These are phyloP conservation scores for Seira ritae DNA, from an alignment of 2,888 invertebrate species.

Conservation along the genomic window DNA sequence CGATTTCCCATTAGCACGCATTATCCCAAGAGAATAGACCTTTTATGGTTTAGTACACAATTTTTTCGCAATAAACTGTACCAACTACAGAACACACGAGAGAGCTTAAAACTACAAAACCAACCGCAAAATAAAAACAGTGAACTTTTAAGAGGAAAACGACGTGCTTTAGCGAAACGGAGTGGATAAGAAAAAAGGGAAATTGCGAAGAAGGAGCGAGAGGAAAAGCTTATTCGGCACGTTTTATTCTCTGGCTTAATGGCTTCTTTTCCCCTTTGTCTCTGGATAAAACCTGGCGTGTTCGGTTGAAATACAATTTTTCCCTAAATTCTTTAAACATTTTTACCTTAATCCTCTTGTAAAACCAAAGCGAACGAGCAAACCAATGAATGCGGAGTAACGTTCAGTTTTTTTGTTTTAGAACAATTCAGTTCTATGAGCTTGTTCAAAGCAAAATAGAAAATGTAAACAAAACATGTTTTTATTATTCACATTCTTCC, in stretches of 20 bases:
- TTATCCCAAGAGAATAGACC: slow-evolving; percentile 53
- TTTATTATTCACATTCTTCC: too few relatives aligned
- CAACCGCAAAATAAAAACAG: slow-evolving; percentile 10
- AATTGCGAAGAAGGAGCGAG: slow-evolving; percentile 21
- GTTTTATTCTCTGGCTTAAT: slow-evolving; percentile 45
- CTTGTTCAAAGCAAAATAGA: neutral
- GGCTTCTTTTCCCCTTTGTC: slow-evolving; percentile 17
- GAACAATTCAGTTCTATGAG: too few relatives aligned
- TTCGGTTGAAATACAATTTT: slow-evolving; percentile 17
- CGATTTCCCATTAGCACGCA: slow-evolving; percentile 59
- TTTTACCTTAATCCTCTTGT: slow-evolving; percentile 21
- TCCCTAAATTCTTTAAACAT: slow-evolving; percentile 3
- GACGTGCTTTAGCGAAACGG: slow-evolving; percentile 17
- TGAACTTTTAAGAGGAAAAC: slow-evolving; percentile 14
- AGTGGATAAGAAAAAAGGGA: slow-evolving; percentile 26
- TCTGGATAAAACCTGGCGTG: slow-evolving; percentile 12
- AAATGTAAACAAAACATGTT: neutral
- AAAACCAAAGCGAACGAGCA: neutral
- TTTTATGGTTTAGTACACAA: slow-evolving; percentile 54
- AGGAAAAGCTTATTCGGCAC: slow-evolving; percentile 57
- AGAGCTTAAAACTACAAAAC: slow-evolving; percentile 16
- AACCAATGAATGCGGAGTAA: neutral
- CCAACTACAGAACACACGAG: neutral
- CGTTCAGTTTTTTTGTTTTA: too few relatives aligned
- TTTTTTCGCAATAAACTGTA: slow-evolving; percentile 39